These are phyloP conservation scores for Myodes glareolus DNA, from an alignment of 2,113 vertebrate genomes.

Conservation along the genomic window DNA sequence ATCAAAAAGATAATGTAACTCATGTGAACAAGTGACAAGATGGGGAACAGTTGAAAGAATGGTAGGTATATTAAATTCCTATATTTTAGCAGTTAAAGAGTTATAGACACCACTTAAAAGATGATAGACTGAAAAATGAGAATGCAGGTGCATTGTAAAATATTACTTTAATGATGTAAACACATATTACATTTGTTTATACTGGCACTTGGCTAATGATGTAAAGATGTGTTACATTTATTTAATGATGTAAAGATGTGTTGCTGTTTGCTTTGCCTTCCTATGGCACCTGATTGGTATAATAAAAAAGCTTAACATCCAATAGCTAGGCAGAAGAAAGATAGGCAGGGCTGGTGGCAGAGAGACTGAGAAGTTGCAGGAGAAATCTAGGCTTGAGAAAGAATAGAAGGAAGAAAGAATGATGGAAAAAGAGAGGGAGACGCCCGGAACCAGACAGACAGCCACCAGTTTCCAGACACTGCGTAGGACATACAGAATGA, in stretches of 20 bases:
- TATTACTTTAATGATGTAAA: neutral
- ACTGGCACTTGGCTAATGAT: neutral
- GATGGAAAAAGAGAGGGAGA: neutral
- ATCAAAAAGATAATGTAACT: neutral
- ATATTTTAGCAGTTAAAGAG: slow-evolving; percentile 37
- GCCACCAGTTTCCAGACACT: neutral
- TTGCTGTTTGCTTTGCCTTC: neutral
- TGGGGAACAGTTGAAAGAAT: slow-evolving; percentile 4
- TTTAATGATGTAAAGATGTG: neutral
- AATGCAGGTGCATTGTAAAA: neutral
- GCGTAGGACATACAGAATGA: neutral
- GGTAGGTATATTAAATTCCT: neutral
- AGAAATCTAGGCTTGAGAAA: neutral
- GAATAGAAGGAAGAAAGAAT: neutral
- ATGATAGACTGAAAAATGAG: slow-evolving; percentile 7
- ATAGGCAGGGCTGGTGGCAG: neutral
- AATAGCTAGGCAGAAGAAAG: neutral
- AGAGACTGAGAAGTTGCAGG: neutral
- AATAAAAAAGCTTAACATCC: neutral
- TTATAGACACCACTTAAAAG: neutral
- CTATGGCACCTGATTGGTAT: neutral
- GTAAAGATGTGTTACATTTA: neutral
- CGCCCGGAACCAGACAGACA: neutral
- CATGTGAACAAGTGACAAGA: slow-evolving; percentile 13
- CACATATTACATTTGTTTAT: neutral